phyloP scores from a whole-genome alignment of 2,888 invertebrate species.

The Euclidia mi region DNA sequence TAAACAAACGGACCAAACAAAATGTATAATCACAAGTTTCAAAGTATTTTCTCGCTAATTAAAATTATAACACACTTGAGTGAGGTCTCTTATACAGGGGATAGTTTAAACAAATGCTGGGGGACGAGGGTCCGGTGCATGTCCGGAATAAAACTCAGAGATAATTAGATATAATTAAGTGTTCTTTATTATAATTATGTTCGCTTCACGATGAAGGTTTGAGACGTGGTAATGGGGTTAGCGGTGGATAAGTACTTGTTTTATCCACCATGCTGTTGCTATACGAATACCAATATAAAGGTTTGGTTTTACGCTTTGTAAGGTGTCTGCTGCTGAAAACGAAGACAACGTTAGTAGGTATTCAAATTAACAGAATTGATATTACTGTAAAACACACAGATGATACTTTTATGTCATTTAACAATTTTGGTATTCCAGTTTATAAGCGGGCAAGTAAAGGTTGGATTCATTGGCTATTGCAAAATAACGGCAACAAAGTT shows the following conservation, averaged over 20 bases:
- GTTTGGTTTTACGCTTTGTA: too few relatives aligned
- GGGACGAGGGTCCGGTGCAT: conserved; percentile 41
- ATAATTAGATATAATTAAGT: conserved; percentile 52
- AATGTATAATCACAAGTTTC: conserved; percentile 35
- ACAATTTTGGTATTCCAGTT: too few relatives aligned
- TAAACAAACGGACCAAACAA: conserved; percentile 36
- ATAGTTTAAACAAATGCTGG: conserved; percentile 40
- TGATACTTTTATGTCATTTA: too few relatives aligned
- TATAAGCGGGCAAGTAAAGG: too few relatives aligned
- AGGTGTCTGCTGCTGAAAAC: too few relatives aligned
- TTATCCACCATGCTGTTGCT: too few relatives aligned
- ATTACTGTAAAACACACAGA: too few relatives aligned
- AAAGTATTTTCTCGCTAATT: conserved; percentile 43
- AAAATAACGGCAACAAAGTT: too few relatives aligned
- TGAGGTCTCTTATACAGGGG: conserved; percentile 10
- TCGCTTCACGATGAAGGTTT: conserved; percentile 33
- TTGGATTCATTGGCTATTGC: too few relatives aligned
- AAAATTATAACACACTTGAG: conserved; percentile 48
- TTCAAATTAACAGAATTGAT: too few relatives aligned
- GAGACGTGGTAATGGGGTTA: conserved; percentile 8
- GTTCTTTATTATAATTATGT: conserved; percentile 32
- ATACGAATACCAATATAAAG: too few relatives aligned
- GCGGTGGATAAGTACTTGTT: background rate
- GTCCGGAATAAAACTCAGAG: conserved; percentile 47
- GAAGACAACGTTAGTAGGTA: too few relatives aligned